phyloP scores from a whole-genome alignment of 92 coral and sea anemone species.

The Epizoanthus illoricatus region DNA sequence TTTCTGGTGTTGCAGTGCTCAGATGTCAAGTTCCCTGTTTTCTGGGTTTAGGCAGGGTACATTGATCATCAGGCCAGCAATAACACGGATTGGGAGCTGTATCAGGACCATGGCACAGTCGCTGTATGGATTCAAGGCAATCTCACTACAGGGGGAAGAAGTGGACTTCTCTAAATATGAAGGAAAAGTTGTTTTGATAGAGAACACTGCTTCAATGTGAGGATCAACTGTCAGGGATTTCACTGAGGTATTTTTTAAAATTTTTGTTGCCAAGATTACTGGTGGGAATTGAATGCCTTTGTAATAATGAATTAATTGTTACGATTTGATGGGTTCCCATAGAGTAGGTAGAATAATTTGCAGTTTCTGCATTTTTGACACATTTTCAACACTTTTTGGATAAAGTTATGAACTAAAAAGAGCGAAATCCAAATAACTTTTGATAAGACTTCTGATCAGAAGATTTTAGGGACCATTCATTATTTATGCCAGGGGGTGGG shows the following conservation, averaged over 20 bases:
- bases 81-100: conserved; percentile 22
- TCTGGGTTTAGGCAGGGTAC: background rate
- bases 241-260: conserved; percentile 68
- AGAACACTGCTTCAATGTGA: conserved; percentile 96
- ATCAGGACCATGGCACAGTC: conserved; percentile 60
- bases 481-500: too few relatives aligned
- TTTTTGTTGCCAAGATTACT: background rate
- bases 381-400: too few relatives aligned
- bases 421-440: too few relatives aligned
- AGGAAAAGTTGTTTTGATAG: conserved; percentile 90
- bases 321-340: too few relatives aligned
- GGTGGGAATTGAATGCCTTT: background rate
- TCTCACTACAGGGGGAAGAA: conserved; percentile 67
- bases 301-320: background rate
- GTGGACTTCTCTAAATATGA: conserved; percentile 79
- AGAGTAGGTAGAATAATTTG: too few relatives aligned
- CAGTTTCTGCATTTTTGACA: too few relatives aligned
- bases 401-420: too few relatives aligned
- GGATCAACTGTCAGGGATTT: conserved; percentile 99
- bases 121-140: conserved; percentile 69
- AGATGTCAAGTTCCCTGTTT: conserved; percentile 18
- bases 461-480: too few relatives aligned
- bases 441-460: too few relatives aligned
- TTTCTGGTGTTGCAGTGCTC: too few relatives aligned
- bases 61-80: background rate